Percentiles rank a stretch among this genome's conserved stretches.
These are phyloP conservation scores for Ecdyonurus torrentis DNA, from an alignment of 2,888 invertebrate genomes.

Conservation along the genomic window DNA sequence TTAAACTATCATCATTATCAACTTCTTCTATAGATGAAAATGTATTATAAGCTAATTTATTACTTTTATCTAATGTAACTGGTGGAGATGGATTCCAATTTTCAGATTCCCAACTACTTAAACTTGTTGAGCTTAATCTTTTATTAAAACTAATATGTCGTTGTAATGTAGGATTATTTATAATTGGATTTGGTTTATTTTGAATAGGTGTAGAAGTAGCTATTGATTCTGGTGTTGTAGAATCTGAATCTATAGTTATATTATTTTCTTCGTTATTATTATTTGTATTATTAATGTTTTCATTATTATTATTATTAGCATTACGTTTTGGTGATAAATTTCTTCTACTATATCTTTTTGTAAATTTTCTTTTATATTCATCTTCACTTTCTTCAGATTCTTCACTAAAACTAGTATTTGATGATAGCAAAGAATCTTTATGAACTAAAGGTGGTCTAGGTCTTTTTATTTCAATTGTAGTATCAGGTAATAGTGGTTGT, in stretches of 20 bases:
- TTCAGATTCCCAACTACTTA: slow-evolving; percentile 7
- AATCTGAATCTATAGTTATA: too few species aligned
- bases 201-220: too few species aligned
- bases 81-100: not conserved
- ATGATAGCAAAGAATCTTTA: slow-evolving; percentile 8
- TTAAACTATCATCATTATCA: not conserved
- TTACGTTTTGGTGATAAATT: not conserved
- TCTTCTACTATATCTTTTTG: not conserved
- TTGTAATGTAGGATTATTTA: not conserved
- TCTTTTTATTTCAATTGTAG: too few species aligned
- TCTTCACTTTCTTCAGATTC: not conserved
- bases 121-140: slow-evolving; percentile 4
- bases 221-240: not conserved
- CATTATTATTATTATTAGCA: not conserved
- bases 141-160: not conserved
- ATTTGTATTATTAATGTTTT: too few species aligned
- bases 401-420: slow-evolving; percentile 3
- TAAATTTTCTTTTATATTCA: not conserved
- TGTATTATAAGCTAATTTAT: not conserved
- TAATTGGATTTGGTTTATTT: not conserved
- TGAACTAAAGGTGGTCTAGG: slow-evolving; percentile 6
- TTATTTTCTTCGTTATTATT: too few species aligned
- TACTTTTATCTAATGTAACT: not conserved
- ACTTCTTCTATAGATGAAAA: not conserved
- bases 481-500: too few species aligned